Percentiles rank a stretch among this genome's conserved stretches.
Evolutionary conservation across 2,113 vertebrate species (phyloP).

Genomic region (Lepidothrix coronata): DNA sequence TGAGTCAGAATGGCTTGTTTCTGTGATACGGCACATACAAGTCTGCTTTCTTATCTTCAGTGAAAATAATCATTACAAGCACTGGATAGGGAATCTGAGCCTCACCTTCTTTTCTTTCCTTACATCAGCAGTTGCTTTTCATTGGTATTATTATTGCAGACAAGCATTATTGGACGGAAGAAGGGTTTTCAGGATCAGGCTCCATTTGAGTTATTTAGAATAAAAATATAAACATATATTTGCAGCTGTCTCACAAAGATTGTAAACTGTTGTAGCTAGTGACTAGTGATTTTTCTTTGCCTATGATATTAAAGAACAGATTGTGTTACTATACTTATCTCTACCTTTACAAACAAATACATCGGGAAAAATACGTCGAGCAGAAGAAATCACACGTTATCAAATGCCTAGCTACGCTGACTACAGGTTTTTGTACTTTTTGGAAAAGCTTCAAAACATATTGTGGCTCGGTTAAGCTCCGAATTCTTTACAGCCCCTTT

Average conservation of each 20-base stretch:
- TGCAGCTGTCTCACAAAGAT: constrained; percentile 43
- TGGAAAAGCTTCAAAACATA: constrained; percentile 60
- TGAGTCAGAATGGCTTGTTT: neutral
- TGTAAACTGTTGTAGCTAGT: constrained; percentile 56
- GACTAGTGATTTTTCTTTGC: constrained; percentile 50
- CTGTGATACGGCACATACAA: neutral
- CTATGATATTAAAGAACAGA: constrained; percentile 42
- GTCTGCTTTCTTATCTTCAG: constrained; percentile 2
- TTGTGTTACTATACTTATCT: constrained; percentile 70
- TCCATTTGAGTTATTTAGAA: neutral
- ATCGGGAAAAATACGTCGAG: constrained; percentile 61
- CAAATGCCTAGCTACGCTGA: constrained; percentile 60
- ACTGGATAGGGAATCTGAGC: neutral
- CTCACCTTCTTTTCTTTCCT: constrained; percentile 21
- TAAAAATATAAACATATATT: constrained; percentile 21
- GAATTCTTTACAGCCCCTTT: constrained; percentile 19
- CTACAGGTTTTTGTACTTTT: constrained; percentile 70
- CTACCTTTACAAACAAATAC: constrained; percentile 71
- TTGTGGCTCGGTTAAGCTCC: constrained; percentile 40
- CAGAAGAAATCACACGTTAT: constrained; percentile 59
- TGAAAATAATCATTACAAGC: neutral
- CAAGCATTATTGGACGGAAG: neutral
- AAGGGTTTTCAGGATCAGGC: neutral
- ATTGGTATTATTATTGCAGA: neutral
- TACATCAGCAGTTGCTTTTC: constrained; percentile 18